Base-by-base conservation (phyloP, 2,888 invertebrate genomes). In the Altica lythri region DNA sequence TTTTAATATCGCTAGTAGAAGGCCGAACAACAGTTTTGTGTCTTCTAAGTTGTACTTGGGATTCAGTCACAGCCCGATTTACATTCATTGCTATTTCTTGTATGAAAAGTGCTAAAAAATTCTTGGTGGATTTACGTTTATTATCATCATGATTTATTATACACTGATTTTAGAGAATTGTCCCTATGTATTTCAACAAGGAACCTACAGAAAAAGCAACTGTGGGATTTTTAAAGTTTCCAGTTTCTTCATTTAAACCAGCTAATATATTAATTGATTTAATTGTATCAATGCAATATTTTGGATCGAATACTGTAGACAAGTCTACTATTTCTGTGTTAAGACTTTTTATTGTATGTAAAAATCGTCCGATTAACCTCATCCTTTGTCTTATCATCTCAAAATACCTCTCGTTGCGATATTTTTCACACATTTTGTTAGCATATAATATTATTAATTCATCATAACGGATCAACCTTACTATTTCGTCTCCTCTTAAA, bases 371-470 rank as follows among this genome's bases (percentile, higher is more conserved):
- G 8, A 63, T 13, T 9, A 65, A 42, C 54, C 67, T 22, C 2
- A 64, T 19, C 6, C 60, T 51, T 16, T 52, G 47, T 29, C 64
- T 32, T 14, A 64, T 63, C 62, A 64, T 57, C 5, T 60, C 52
- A 14, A 54, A 45, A 38, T 65, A 59, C 37, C 61, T 56, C 5
- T 30, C 14, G 22, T 58, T 35, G 42, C 49, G 49, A 34, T 63
- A 61, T 49, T 56, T 51, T 6, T 47, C 42, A 10, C 43, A 43
- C 49, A 54, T 54, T 37, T 54, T 43, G 19, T 53, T 48, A 2
- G 48, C 48, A 53, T 43, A 48, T 2, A 53, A 12, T 10, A 54
- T 40, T 2, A 38, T 16, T 34, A 49, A 22, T 40, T 54, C 44
- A 32, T 54, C 54, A 29, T 44, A 44, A 10, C 17, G 12, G 12